A percentile compares a stretch with the other conserved stretches of the same genome.
These are phyloP conservation scores for Quadroppia sp. DNA, from an alignment of 2,888 invertebrate genomes.

Conservation along the genomic window DNA sequence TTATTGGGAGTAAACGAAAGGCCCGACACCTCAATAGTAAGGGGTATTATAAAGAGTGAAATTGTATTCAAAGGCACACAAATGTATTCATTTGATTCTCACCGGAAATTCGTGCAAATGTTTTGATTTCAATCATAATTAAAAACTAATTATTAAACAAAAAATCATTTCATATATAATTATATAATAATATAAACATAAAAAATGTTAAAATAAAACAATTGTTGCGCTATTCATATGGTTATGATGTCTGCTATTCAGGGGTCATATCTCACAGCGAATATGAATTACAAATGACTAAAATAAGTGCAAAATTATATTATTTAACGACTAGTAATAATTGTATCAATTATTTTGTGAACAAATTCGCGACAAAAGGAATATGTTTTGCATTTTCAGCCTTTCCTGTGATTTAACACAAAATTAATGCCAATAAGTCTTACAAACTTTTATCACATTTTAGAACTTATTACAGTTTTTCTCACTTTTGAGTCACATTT, in stretches of 20 bases:
- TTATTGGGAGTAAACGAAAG: not conserved
- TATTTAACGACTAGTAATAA: slow-evolving; percentile 19
- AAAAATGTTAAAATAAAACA: not conserved
- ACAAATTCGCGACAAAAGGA: slow-evolving; percentile 21
- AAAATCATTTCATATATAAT: not conserved
- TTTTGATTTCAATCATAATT: not conserved
- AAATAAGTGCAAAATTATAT: slow-evolving; percentile 20
- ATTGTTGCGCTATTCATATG: slow-evolving; percentile 25
- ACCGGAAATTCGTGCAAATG: slow-evolving; percentile 13
- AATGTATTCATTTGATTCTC: slow-evolving; percentile 28
- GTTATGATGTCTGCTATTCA: slow-evolving; percentile 10
- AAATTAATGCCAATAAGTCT: slow-evolving; percentile 23
- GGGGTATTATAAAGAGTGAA: not conserved
- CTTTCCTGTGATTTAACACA: not conserved
- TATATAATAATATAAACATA: not conserved
- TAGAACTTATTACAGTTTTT: not conserved
- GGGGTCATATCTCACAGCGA: slow-evolving; percentile 19
- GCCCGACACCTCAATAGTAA: slow-evolving; percentile 6
- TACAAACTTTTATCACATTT: slow-evolving; percentile 24
- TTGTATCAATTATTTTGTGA: slow-evolving; percentile 10
- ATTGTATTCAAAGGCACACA: slow-evolving; percentile 23
- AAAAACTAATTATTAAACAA: not conserved
- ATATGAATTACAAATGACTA: slow-evolving; percentile 22
- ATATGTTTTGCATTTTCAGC: not conserved
- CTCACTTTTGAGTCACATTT: slow-evolving; percentile 31